Evolutionary conservation across 2,797 vertebrate genomes (phyloP), one percentile per base, ranked within the genome.

Genomic region (Neoniphon sammara): DNA sequence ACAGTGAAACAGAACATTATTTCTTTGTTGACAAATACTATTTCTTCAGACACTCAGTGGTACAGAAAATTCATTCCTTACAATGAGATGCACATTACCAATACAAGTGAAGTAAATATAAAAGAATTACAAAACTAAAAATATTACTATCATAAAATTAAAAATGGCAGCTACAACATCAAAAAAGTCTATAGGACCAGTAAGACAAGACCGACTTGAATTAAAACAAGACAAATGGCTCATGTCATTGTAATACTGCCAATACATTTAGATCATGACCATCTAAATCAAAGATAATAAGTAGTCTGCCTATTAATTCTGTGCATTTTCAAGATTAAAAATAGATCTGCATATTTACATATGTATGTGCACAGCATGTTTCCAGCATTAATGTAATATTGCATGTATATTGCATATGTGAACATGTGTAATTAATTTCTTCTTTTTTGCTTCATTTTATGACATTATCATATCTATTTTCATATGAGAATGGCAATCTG

Each of bases 381-480:
- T 85, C 87, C 92, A 92, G 83, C 88, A 90, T 91, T 65, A 81
- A 89, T 81, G 75, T 78, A 89, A 89, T 90, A 89, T 90, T 93
- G 88, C 84, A 90, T 87, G 83, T 87, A 91, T 91, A 90, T 94
- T 94, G 93, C 92, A 93, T 93, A 91, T 83, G 88, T 88, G 73
- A 82, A 83, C 82, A 70, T 70, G 79, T 82, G 63, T 77, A 36
- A 71, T 58, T 57, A 21, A 49, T 53, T 63, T 65, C 18, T 66
- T 20, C 30, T 80, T 77, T 79, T 89, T 83, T 89, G 82, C 78
- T 76, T 30, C 61, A 56, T 70, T 30, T 27, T 64, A 75, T 62
- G 39, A 80, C 14, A 73, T 10, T 55, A 46, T 70, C 14, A 64
- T 53, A 72, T 66, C 7, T 66, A 55, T 53, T 62, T 62, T 83